Evolutionary conservation across 2,888 invertebrate species (phyloP), one percentile per base, ranked within the genome.

Genomic region (Plebejus argus): DNA sequence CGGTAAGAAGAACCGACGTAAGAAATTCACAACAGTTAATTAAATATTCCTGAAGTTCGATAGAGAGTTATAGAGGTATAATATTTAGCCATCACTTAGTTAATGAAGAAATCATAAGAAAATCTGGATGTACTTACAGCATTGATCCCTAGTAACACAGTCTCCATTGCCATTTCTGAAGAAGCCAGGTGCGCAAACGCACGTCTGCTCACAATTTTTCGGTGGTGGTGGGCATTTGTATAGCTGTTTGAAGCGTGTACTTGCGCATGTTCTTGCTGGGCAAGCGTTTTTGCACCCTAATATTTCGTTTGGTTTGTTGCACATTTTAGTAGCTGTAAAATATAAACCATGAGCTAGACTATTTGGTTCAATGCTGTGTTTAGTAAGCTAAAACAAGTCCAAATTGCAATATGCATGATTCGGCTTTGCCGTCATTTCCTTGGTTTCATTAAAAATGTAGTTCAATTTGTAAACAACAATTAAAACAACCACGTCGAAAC

Each of bases 171-270:
- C 77, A 74, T 84, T 85, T 79, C 84, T 85, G 45, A 78, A 86
- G 66, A 79, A 85, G 3, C 83, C 86, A 23, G 80, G 28, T 23
- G 84, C 82, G 70, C 88, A 89, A 12, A 82, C 80, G 76, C 88
- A 89, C 18, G 79, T 79, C 7, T 79, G 81, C 1, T 78, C 78
- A 76, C 84, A 84, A 0, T 23, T 66, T 33, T 53, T 74, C 12
- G 77, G 76, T 77, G 76, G 45, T 8, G 76, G 33, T 5, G 81
- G 81, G 77, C 84, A 84, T 6, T 35, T 0, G 76, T 80, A 82
- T 76, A 7, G 61, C 71, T 79, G 78, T 20, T 28, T 53, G 12
- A 23, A 72, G 20, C 78, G 82, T 7, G 84, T 81, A 20, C 80
- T 82, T 15, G 82, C 82, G 78, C 87, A 87, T 4, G 80, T 83